Evolutionary conservation across 2,888 invertebrate genomes (phyloP), one percentile per base, ranked within the genome.

Genomic region (Sinelater perroti): DNA sequence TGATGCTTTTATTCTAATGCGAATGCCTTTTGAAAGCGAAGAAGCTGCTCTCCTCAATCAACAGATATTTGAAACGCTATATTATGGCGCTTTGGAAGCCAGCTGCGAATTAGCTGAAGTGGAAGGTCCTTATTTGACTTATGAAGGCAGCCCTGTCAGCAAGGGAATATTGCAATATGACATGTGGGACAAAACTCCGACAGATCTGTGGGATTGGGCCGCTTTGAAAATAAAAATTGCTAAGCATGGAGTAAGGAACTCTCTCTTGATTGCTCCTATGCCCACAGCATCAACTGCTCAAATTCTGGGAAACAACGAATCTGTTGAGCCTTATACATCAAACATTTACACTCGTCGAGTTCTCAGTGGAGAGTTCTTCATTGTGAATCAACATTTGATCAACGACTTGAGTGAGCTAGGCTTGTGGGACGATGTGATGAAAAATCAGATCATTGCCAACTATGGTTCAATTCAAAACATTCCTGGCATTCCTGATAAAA

Each of bases 231-330:
- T 81, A 42, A 91, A 90, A 74, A 97, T 99, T 67, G 87, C 90
- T 0, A 83, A 90, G 79, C 85, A 93, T 78, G 99, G 99, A 6
- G 81, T 98, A 0, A 83, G 98, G 53, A 99, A 99, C 80, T 97
- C 97, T 1, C 59, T 76, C 11, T 81, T 99, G 13, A 68, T 98
- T 62, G 97, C 98, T 0, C 97, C 97, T 0, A 99, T 99, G 98
- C 98, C 98, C 0, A 99, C 98, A 3, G 97, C 98, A 5, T 97
- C 97, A 1, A 99, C 98, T 0, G 98, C 99, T 1, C 98, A 99
- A 80, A 99, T 99, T 72, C 85, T 99, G 35, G 99, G 99, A 11
- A 99, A 99, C 75, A 99, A 98, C 76, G 98, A 99, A 78, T 94
- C 97, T 0, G 91, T 97, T 72, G 99, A 99, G 78, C 95, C 99